Base-by-base conservation (phyloP, 2,113 vertebrate genomes). In the Pluvialis apricaria region DNA sequence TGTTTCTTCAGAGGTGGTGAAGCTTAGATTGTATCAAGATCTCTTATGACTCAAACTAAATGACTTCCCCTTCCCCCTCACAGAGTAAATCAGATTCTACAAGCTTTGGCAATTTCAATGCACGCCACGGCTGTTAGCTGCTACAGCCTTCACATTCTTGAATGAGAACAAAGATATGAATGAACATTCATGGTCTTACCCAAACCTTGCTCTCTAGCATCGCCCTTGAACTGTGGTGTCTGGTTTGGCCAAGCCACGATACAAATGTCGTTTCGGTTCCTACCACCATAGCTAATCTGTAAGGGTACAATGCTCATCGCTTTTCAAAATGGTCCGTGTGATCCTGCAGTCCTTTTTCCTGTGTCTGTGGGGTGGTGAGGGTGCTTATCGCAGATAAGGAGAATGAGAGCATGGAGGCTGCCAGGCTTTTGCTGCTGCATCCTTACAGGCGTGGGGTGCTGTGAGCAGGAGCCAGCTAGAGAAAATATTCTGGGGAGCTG, bases 11-110 rank as follows among this genome's bases (percentile, higher is more conserved):
- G 78, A 88, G 81, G 82, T 58, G 75, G 73, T 91, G 92, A 95
- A 91, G 85, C 89, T 94, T 82, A 96, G 96, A 95, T 95, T 80
- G 8, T 85, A 96, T 96, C 93, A 61, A 91, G 71, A 69, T 58
- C 73, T 95, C 78, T 86, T 90, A 73, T 65, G 78, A 90, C 62
- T 95, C 94, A 90, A 92, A 72, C 73, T 71, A 82, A 94, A 80
- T 82, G 36, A 94, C 73, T 92, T 95, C 58, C 24, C 47, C 42
- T 58, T 92, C 38, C 52, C 40, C 19, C 44, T 89, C 54, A 29
- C 51, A 64, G 34, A 88, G 17, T 83, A 81, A 83, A 95, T 91
- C 84, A 87, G 82, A 82, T 87, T 94, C 72, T 85, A 77, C 52
- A 85, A 72, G 84, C 52, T 89, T 85, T 91, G 44, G 44, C 40